These are phyloP conservation scores for Nomada hirtipes DNA, from an alignment of 2,888 invertebrate genomes.

Conservation along the genomic window DNA sequence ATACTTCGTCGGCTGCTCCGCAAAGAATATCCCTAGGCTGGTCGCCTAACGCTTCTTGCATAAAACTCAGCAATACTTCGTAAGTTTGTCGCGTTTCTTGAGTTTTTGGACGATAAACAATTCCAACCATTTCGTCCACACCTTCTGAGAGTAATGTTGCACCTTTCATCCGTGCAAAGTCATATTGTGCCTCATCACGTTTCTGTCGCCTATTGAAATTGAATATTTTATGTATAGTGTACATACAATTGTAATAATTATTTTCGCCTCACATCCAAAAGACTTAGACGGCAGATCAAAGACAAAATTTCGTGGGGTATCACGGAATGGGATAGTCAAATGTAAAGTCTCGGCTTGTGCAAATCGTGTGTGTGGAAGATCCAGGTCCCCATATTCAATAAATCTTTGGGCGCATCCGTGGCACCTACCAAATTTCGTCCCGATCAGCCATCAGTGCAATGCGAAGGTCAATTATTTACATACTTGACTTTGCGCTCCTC, in stretches of 20 bases:
- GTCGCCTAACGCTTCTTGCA: conserved; percentile 98
- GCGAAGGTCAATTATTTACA: conserved; percentile 75
- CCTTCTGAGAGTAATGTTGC: conserved; percentile 94
- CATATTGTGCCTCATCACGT: conserved; percentile 96
- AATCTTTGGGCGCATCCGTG: too few species aligned
- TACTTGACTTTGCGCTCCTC: conserved; percentile 97
- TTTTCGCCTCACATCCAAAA: too few species aligned
- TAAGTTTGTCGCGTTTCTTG: conserved; percentile 99
- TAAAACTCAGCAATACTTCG: conserved; percentile 97
- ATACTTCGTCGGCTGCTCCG: conserved; percentile 99
- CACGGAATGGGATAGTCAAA: too few species aligned
- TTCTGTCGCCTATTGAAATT: conserved; percentile 89
- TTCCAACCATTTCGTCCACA: conserved; percentile 97
- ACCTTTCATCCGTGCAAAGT: conserved; percentile 95
- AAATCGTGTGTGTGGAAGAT: too few species aligned
- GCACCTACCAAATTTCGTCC: too few species aligned
- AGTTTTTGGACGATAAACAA: conserved; percentile 97
- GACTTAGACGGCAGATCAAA: too few species aligned
- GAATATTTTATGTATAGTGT: not conserved
- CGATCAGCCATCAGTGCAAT: too few species aligned
- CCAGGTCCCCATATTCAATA: too few species aligned
- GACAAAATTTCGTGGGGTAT: too few species aligned
- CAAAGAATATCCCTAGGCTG: conserved; percentile 98
- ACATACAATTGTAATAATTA: not conserved
- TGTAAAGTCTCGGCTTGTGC: too few species aligned